Percentiles rank a stretch among this genome's conserved stretches.
Conservation (phyloP, 2,113 vertebrate species). For the Anthoscopus minutus region DNA sequence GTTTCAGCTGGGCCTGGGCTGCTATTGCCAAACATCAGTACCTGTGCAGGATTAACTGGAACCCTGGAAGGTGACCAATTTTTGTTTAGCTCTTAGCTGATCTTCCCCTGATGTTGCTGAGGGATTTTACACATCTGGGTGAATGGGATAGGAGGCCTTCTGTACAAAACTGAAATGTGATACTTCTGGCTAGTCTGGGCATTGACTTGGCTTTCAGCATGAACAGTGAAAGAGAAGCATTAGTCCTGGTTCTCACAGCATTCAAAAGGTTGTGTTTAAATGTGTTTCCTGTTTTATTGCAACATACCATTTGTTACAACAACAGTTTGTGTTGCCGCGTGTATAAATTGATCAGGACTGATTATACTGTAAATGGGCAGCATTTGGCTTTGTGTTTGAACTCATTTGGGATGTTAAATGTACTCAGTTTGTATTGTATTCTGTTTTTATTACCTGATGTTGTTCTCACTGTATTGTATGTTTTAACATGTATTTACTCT, state of each 20-base stretch:
- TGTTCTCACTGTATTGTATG: neutral
- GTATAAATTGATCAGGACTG: neutral
- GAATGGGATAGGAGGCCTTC: neutral
- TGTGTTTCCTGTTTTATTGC: slow-evolving; percentile 24
- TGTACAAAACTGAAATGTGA: neutral
- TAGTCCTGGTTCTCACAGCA: slow-evolving; percentile 6
- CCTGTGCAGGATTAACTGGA: slow-evolving; percentile 1
- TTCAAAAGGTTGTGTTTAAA: slow-evolving; percentile 2
- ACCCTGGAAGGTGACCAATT: neutral
- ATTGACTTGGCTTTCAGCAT: neutral
- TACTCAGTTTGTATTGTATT: neutral
- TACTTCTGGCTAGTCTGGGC: neutral
- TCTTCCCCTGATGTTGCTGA: neutral
- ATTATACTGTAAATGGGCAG: neutral
- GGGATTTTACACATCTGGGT: neutral
- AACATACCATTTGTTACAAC: neutral
- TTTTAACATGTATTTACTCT: neutral
- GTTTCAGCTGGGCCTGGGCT: neutral
- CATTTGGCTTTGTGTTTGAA: neutral
- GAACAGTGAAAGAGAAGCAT: neutral
- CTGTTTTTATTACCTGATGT: neutral
- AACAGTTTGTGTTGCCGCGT: neutral
- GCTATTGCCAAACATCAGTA: neutral
- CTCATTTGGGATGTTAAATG: neutral
- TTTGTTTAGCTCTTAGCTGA: neutral